Base-by-base conservation (phyloP, 2,888 invertebrate species). In the Phortica magna region DNA sequence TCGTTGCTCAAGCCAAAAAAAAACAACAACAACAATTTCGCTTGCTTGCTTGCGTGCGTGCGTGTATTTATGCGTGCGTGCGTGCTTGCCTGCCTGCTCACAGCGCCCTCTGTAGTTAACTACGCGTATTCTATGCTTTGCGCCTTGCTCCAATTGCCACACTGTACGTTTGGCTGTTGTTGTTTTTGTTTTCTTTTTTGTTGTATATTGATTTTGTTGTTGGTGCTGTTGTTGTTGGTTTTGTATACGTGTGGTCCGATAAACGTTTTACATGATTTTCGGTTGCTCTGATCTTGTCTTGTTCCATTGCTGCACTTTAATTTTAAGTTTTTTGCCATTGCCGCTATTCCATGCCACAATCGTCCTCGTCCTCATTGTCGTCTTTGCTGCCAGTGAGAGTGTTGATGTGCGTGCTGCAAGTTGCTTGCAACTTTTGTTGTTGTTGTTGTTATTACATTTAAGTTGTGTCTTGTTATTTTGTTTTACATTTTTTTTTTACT, bases 331-430 rank as follows among this genome's bases (percentile, higher is more conserved):
- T n/a, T 48, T 4, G 42, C 43, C 2, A 6, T 48, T 22, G 7
- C 10, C 17, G 42, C 39, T 68, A 19, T 68, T 68, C 17, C 17
- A 2, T 48, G n/a, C 48, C 70, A 14, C 10, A 19, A 48, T 73
- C n/a, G 19, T 9, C 17, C 61, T 7, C 14, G 14, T 1, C 55
- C 7, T n/a, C 14, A 61, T 7, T 55, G 14, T 1, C 55, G 17
- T n/a, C 14, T 12, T 55, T 12, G 55, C 55, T 61, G 43, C 41
- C 64, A 74, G 74, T 74, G 74, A 74, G 74, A 74, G 74, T 74
- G 74, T 65, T 74, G 70, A 71, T 73, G 73, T 59, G 57, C 65
- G 74, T 55, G 67, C 74, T 67, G 65, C 64, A 67, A 73, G 73
- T 73, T 65, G 65, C 19, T 68, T 22, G 43, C 43, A 31, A 14